Evolutionary conservation across 2,888 invertebrate genomes (phyloP), one percentile per base, ranked within the genome.

Genomic region (Agriopis aurantiaria): DNA sequence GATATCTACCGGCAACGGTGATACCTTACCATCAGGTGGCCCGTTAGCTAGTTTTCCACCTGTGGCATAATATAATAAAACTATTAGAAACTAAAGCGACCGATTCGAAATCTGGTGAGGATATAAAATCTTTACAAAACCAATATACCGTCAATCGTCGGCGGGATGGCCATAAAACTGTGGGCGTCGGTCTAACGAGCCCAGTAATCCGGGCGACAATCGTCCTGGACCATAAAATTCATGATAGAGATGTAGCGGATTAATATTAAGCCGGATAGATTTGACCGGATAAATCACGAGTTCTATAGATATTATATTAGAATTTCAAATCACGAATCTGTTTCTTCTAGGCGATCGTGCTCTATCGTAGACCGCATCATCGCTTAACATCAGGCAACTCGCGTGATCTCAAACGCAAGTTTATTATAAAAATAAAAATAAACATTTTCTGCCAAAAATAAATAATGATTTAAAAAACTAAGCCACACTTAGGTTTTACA

Each of bases 221-320:
- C 73, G 73, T 70, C 59, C 75, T 78, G 70, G 71, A 53, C 75
- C 73, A 79, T 82, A 81, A 85, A 83, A 80, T 76, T 76, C 76
- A 69, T 75, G 73, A 75, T 49, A 67, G 63, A 46, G 63, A 63
- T 60, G 63, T 10, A n/a, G 4, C 33, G 5, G 3, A 33, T 4
- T n/a, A 0, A 1, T 48, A 12, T 60, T 51, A 56, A 8, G 17
- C 60, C 64, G 68, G 59, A 60, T 49, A n/a, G 1, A 14, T 49
- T 40, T 46, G 55, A n/a, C 40, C 55, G 55, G 55, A 55, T 40
- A 11, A 33, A 33, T 23, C 17, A 1, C 0, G 17, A 23, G 0
- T 23, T 23, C 17, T 23, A 23, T 23, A 23, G 17, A 23, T 23
- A 1, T 23, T 23, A 23, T 23, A 23, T 23, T 23, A 23, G 17